Evolutionary conservation across 2,113 vertebrate genomes (phyloP), one percentile per base, ranked within the genome.

Genomic region (Galbula dea): DNA sequence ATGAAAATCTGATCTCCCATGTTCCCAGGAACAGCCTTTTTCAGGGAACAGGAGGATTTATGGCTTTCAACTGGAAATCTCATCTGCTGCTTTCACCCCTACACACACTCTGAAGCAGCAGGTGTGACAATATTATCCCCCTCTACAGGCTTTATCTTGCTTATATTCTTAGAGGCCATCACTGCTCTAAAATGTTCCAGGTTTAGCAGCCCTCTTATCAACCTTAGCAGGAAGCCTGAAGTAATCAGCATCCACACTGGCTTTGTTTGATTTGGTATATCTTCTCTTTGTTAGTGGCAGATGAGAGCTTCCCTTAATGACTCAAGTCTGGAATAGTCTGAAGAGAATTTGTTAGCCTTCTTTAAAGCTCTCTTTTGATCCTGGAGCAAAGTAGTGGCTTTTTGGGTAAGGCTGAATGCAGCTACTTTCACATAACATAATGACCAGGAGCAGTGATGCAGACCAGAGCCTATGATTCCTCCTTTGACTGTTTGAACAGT

Each of bases 361-460:
- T 82, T 93, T 75, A 91, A 86, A 76, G 49, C 7, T 82, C 39
- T 90, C 9, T 78, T 81, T 88, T 90, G 86, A 80, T 68, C n/a
- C 62, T 17, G 7, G 10, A 92, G 24, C 24, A 88, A 75, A n/a
- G n/a, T 7, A 39, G 57, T 29, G 29, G 0, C 6, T 46, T 92
- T 55, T 88, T 88, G 82, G 89, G 57, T 77, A 30, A 51, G 57
- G 32, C 69, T 79, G 62, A 79, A 84, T 32, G 22, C 39, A 86
- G 48, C 45, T 82, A 67, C 54, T 82, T 48, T 94, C 69, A 43
- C 12, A 48, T 48, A 39, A 49, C 1, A 1, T 43, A 68, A 81
- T 46, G 73, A 78, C 21, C 39, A 67, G 57, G 15, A 81, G 11
- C 30, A 17, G 59, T 26, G 78, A 37, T 34, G 13, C 34, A 82